phyloP scores from a whole-genome alignment of 2,113 vertebrate species.

The Phainopepla nitens region DNA sequence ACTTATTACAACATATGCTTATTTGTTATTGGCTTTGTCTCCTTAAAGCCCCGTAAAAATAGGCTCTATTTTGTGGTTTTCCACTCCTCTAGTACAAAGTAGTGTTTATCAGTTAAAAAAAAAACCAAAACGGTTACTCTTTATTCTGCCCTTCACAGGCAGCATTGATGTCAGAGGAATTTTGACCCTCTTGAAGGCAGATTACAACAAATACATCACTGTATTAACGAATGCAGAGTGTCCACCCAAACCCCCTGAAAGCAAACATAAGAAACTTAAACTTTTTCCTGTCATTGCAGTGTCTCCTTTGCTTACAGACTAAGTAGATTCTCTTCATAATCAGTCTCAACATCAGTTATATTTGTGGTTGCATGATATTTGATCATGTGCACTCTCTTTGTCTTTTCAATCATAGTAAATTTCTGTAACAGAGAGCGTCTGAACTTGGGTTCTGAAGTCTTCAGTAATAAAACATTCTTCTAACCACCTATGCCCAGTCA shows the following conservation, averaged over 20 bases:
- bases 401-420: not conserved
- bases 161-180: not conserved
- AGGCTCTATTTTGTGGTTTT: not conserved
- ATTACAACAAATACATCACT: not conserved
- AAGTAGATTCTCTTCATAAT: not conserved
- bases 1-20: not conserved
- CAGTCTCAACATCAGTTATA: not conserved
- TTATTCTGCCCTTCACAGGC: not conserved
- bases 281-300: not conserved
- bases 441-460: not conserved
- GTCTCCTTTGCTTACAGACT: not conserved
- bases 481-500: no score
- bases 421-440: not conserved
- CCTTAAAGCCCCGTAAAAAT: not conserved
- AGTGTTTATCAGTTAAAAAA: not conserved
- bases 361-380: not conserved
- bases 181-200: not conserved
- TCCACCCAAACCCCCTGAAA: not conserved
- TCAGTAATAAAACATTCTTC: not conserved
- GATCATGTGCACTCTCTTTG: not conserved
- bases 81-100: not conserved
- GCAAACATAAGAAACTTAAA: not conserved
- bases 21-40: not conserved
- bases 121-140: not conserved
- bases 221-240: accelerated